Conservation (phyloP, 1,140 invertebrate genomes). For the Laupala kohalensis region DNA sequence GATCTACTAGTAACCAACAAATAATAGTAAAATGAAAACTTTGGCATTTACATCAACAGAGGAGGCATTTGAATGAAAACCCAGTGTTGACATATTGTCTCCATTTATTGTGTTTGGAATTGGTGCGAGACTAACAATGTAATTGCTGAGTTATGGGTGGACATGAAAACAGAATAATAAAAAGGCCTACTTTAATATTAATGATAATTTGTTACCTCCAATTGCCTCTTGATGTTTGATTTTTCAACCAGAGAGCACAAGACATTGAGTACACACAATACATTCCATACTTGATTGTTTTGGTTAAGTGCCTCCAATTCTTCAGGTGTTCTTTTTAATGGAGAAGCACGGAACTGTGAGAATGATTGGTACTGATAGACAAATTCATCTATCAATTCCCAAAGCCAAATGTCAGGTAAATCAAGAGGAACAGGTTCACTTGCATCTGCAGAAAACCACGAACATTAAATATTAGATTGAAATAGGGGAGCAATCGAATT, state of each 20-base stretch:
- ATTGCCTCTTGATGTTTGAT: slow-evolving; percentile 94
- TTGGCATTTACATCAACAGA: too few species aligned
- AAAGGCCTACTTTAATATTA: too few species aligned
- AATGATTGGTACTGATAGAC: slow-evolving; percentile 92
- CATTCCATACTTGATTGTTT: slow-evolving; percentile 93
- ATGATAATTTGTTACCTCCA: slow-evolving; percentile 77
- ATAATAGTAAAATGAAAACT: too few species aligned
- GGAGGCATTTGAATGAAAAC: too few species aligned
- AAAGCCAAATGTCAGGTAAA: slow-evolving; percentile 96
- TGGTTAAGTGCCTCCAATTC: slow-evolving; percentile 64
- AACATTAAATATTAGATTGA: slow-evolving; percentile 6
- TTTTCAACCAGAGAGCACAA: slow-evolving; percentile 95
- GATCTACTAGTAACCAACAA: too few species aligned
- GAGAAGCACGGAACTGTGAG: slow-evolving; percentile 79
- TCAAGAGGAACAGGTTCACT: slow-evolving; percentile 81
- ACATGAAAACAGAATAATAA: too few species aligned
- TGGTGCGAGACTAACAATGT: too few species aligned
- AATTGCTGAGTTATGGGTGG: too few species aligned
- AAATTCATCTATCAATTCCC: slow-evolving; percentile 98
- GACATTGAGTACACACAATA: slow-evolving; percentile 94
- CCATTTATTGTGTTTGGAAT: too few species aligned
- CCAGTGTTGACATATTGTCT: too few species aligned
- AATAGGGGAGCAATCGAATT: background rate
- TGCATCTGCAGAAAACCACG: slow-evolving; percentile 39
- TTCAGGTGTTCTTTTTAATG: slow-evolving; percentile 68